Evolutionary conservation across 2,113 vertebrate species (phyloP), one percentile per base, ranked within the genome.

Genomic region (Tragelaphus scriptus): DNA sequence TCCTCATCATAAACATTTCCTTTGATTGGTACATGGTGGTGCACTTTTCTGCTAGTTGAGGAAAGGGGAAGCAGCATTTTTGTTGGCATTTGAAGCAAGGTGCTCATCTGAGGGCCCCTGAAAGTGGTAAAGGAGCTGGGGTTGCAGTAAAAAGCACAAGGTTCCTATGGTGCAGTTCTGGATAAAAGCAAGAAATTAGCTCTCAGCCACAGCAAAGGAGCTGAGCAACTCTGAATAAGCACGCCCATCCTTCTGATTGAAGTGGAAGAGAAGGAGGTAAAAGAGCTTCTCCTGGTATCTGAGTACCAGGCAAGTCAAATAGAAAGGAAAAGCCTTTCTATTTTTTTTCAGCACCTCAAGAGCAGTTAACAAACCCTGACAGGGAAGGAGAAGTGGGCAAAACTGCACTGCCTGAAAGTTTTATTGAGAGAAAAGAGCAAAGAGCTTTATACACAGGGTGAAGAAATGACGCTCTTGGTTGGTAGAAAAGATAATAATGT

Each of bases 181-280:
- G 97, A 96, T 98, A 98, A 98, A 99, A 98, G 98, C 95, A 97
- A 97, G 98, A 98, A 98, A 99, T 98, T 97, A 98, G 90, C 96
- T 97, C 82, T 94, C 95, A 93, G 97, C 97, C 97, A 98, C 90
- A 77, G 96, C 97, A 58, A 97, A 97, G 95, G 98, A 94, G 82
- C 90, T 58, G 58, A 97, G 91, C 94, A 85, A 96, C 97, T 98
- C 90, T 13, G 96, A 94, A 96, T 94, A 91, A 91, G 98, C 96
- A 84, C 59, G 40, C 96, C 94, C 97, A 97, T 98, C 96, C 65
- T 97, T 94, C 97, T 99, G 99, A 99, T 98, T 99, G 99, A 99
- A 99, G 98, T 98, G 98, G 98, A 44, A 88, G 94, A 98, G 97
- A 80, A 98, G 98, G 95, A 91, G 47, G 80, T 1, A 32, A 97